These are phyloP conservation scores for Ormyrus pomaceus DNA, from an alignment of 2,888 invertebrate genomes.

Conservation along the genomic window DNA sequence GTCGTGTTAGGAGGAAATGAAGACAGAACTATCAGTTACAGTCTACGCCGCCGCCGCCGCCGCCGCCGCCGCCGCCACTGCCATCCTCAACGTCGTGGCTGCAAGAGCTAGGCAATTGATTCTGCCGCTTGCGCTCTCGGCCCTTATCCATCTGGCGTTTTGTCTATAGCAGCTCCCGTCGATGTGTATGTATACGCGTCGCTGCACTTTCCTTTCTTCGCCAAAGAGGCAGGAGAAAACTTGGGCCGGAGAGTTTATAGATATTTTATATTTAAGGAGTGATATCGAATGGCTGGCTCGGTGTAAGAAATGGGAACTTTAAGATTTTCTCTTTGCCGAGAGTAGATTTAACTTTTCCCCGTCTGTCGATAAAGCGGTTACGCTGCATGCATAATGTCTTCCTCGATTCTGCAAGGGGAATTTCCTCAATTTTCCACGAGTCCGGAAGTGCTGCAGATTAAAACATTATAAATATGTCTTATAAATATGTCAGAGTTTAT, in stretches of 20 bases:
- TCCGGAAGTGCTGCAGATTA: too few species aligned
- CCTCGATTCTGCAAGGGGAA: too few species aligned
- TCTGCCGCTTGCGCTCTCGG: conserved; percentile 62
- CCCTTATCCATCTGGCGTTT: conserved; percentile 59
- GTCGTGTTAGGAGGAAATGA: conserved; percentile 69
- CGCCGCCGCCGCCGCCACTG: neutral
- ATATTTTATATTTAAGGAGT: conserved; percentile 3
- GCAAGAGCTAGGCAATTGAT: conserved; percentile 65
- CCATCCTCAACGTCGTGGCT: too few species aligned
- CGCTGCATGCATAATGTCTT: too few species aligned
- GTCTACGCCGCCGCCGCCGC: conserved; percentile 58
- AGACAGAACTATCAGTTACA: conserved; percentile 70
- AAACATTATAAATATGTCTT: too few species aligned
- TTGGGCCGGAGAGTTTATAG: neutral
- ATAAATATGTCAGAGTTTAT: too few species aligned
- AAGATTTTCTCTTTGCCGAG: too few species aligned
- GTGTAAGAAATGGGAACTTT: neutral
- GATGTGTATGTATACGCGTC: neutral
- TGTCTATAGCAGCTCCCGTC: conserved; percentile 42
- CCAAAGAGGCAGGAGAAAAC: conserved; percentile 1
- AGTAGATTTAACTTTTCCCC: too few species aligned
- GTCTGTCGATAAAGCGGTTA: too few species aligned
- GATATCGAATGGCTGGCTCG: neutral
- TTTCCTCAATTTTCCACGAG: too few species aligned
- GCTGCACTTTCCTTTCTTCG: conserved; percentile 14